Conservation (phyloP, 37 sponge, comb jelly and placozoan species). For the Beroe ovata region DNA sequence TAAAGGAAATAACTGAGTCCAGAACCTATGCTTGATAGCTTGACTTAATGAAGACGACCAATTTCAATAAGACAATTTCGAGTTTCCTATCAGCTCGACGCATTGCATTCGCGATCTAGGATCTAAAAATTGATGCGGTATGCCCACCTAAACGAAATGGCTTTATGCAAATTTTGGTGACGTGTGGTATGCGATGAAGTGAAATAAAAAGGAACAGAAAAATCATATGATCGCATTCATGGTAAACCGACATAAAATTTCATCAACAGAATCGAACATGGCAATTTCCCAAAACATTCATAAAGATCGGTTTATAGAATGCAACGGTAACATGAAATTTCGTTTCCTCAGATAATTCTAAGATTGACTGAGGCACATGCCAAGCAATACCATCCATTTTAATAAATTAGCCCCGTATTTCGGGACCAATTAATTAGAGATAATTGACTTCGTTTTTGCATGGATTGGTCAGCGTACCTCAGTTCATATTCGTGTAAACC, state of each 20-base stretch:
- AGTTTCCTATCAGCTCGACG: neutral
- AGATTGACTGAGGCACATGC: too few species aligned
- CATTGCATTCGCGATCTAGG: neutral
- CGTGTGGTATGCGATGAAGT: constrained; percentile 22
- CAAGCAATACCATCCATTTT: too few species aligned
- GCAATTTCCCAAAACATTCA: too few species aligned
- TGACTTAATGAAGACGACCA: neutral
- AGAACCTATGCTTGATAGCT: neutral
- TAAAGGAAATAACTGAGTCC: too few species aligned
- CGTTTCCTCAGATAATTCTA: neutral
- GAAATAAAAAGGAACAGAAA: constrained; percentile 2
- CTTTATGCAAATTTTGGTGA: constrained; percentile 50
- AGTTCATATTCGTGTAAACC: neutral
- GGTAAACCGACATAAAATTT: too few species aligned
- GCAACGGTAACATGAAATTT: neutral
- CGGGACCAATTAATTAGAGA: too few species aligned
- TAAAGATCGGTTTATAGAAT: neutral
- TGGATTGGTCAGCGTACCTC: too few species aligned
- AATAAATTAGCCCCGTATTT: too few species aligned
- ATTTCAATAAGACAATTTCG: constrained; percentile 13
- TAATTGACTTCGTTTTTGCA: too few species aligned
- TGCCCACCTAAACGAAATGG: constrained; percentile 9
- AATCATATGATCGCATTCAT: constrained; percentile 4
- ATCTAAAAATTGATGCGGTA: constrained; percentile 11
- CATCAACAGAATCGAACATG: too few species aligned